Evolutionary conservation across 1,140 invertebrate species (phyloP), one percentile per base, ranked within the genome.

Genomic region (Brachionus manjavacas): DNA sequence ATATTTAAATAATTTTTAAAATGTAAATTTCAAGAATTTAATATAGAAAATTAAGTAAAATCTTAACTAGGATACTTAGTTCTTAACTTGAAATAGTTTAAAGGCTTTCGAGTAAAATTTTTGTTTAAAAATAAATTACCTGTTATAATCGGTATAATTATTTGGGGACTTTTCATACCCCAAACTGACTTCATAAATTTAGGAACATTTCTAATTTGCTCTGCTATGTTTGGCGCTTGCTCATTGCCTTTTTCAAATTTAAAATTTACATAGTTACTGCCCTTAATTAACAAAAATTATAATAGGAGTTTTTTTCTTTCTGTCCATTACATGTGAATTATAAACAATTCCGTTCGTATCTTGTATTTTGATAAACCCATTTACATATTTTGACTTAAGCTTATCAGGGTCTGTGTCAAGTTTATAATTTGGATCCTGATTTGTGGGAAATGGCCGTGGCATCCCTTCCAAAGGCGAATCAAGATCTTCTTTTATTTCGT

Each of bases 121-220:
- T 35, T 35, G 31, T 35, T 35, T 7, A 1, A 31, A 3, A 11
- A 31, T 4, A 70, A 72, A 72, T 20, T 25, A 43, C 79, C 79
- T 25, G 79, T 81, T 35, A 81, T 81, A 12, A 83, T 83, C 8
- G 80, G 80, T 28, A 83, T 83, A 4, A 83, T 83, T 4, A 83
- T 68, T 16, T 83, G 80, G 14, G 80, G 55, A 41, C 55, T 68
- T 72, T 83, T 83, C 60, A 83, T 68, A 3, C 25, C 25, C 80
- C 80, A 83, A 12, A 20, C 80, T 31, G 41, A 49, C 9, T 28
- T 52, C 80, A 83, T 83, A 23, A 83, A 83, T 20, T 83, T 81
- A 8, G 79, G 79, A 16, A 81, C 52, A 68, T 81, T 68, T 41
- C 52, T n/a, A 11, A 81, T 28, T 35, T 81, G 79, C 20, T 81